phyloP scores from a whole-genome alignment of 2,797 vertebrate genomes.

The Clarias platycephalus region DNA sequence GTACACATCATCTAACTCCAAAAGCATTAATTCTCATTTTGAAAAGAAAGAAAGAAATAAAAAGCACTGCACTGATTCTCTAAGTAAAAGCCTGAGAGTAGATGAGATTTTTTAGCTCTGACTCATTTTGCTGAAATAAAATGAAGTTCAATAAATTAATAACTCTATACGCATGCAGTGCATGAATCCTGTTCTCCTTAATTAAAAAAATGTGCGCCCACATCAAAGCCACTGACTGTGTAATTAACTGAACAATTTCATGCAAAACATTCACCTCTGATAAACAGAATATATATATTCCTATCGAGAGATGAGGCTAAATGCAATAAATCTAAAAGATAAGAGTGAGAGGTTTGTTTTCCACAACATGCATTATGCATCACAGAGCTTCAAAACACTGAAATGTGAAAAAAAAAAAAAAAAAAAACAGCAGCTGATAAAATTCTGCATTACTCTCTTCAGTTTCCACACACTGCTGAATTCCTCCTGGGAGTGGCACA shows the following conservation, averaged over 20 bases:
- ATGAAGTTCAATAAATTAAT: constrained; percentile 59
- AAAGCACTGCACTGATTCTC: not conserved
- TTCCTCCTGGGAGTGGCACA: not conserved
- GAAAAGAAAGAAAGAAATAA: not conserved
- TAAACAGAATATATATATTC: constrained; percentile 55
- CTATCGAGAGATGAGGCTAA: constrained; percentile 51
- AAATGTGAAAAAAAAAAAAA: constrained; percentile 63
- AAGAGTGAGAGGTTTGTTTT: constrained; percentile 70
- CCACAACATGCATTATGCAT: constrained; percentile 66
- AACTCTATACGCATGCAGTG: constrained; percentile 55
- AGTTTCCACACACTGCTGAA: constrained; percentile 23
- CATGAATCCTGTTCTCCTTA: constrained; percentile 55
- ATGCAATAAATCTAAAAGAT: constrained; percentile 52
- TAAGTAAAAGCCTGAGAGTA: not conserved
- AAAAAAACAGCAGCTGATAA: constrained; percentile 55
- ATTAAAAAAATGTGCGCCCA: constrained; percentile 62
- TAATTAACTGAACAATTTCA: constrained; percentile 66
- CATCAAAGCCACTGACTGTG: constrained; percentile 62
- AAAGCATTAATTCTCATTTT: not conserved
- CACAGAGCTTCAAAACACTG: constrained; percentile 76
- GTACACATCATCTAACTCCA: not conserved
- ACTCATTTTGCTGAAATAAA: constrained; percentile 50
- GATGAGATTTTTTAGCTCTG: not conserved
- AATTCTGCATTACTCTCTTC: constrained; percentile 39
- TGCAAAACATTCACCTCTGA: constrained; percentile 53